Percentiles rank a stretch among this genome's conserved stretches.
Conservation (phyloP, 2,113 vertebrate genomes). For the Amphiprion percula region DNA sequence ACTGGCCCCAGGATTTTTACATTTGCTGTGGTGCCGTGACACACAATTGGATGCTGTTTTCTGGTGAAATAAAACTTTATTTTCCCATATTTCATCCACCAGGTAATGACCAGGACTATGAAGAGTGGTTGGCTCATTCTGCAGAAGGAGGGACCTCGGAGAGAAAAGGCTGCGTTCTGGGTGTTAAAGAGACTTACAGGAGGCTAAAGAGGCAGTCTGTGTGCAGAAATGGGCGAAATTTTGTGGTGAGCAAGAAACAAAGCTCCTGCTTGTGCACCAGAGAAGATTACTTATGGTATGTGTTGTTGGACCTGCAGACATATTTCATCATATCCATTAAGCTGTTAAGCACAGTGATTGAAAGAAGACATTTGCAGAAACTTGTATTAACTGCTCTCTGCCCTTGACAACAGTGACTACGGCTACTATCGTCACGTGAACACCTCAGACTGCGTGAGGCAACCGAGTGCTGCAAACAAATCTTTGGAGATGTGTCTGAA, state of each 20-base stretch:
- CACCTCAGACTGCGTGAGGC: conserved; percentile 83
- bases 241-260: conserved; percentile 75
- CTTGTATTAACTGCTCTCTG: background rate
- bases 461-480: conserved; percentile 66
- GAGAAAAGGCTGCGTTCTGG: conserved; percentile 81
- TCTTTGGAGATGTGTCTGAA: conserved; percentile 79
- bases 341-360: no score
- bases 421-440: conserved; percentile 81
- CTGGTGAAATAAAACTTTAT: no score
- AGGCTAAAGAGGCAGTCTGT: conserved; percentile 82
- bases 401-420: conserved; percentile 79
- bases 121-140: conserved; percentile 86
- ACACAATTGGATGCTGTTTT: no score
- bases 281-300: conserved; percentile 81
- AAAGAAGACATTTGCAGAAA: no score
- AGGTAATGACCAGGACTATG: conserved; percentile 83
- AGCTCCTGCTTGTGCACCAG: conserved; percentile 77
- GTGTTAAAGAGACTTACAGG: conserved; percentile 81
- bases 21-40: no score
- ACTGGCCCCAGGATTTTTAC: no score
- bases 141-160: conserved; percentile 30
- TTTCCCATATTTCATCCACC: background rate
- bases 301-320: background rate
- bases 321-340: no score
- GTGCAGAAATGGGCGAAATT: conserved; percentile 81